phyloP scores from a whole-genome alignment of 2,888 invertebrate species.

The Eristalis intricaria region DNA sequence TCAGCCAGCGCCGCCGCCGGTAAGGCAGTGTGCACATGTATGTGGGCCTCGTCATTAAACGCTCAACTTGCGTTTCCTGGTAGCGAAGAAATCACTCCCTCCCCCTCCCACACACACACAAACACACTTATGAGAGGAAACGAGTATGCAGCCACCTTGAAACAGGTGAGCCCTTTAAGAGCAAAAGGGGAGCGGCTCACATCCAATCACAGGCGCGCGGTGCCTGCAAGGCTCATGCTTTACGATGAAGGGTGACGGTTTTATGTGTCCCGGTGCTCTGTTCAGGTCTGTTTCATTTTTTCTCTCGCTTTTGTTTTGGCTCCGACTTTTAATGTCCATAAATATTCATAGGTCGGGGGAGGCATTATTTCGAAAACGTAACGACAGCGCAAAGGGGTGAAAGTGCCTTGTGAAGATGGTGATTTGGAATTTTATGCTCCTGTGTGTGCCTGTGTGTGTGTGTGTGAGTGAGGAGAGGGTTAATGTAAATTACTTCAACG shows the following conservation, averaged over 20 bases:
- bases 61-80: slow-evolving; percentile 28
- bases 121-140: not conserved
- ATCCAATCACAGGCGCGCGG: no score
- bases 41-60: slow-evolving; percentile 30
- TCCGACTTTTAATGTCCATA: slow-evolving; percentile 41
- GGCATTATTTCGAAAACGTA: slow-evolving; percentile 28
- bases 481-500: slow-evolving; percentile 32
- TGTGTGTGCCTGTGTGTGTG: not conserved
- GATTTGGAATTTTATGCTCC: slow-evolving; percentile 31
- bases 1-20: not conserved
- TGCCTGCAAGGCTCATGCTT: not conserved
- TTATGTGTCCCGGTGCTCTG: slow-evolving; percentile 15
- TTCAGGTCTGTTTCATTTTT: not conserved
- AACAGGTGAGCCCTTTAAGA: not conserved
- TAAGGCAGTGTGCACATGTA: not conserved
- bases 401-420: slow-evolving; percentile 22
- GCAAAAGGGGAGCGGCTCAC: not conserved
- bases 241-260: slow-evolving; percentile 1
- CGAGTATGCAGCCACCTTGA: not conserved
- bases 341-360: slow-evolving; percentile 54
- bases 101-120: not conserved
- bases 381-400: slow-evolving; percentile 11
- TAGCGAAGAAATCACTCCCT: not conserved
- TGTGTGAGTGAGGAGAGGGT: not conserved
- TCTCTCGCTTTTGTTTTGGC: not conserved